These are phyloP conservation scores for Agonum fuliginosum DNA, from an alignment of 2,888 invertebrate genomes.

Conservation along the genomic window DNA sequence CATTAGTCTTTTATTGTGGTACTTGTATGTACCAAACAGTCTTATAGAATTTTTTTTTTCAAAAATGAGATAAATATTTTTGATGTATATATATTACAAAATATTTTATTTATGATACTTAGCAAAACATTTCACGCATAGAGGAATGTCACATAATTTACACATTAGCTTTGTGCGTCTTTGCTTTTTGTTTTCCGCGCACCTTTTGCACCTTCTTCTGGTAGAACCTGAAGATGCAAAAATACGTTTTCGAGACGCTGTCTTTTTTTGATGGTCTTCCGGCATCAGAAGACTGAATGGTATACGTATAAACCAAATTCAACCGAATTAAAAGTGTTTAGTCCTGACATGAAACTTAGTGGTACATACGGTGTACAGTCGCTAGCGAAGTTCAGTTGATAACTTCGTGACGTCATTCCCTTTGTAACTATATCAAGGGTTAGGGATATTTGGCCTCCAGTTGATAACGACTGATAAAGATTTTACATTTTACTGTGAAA, in stretches of 20 bases:
- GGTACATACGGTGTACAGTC: too few relatives aligned
- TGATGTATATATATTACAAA: slow-evolving; percentile 53
- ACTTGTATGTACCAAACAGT: slow-evolving; percentile 48
- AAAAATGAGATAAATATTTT: slow-evolving; percentile 39
- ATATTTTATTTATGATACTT: slow-evolving; percentile 55
- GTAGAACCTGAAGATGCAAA: slow-evolving; percentile 57
- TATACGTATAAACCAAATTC: too few relatives aligned
- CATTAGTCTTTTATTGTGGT: slow-evolving; percentile 54
- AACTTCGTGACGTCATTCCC: too few relatives aligned
- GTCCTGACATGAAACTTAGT: too few relatives aligned
- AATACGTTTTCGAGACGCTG: slow-evolving; percentile 42
- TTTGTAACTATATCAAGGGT: too few relatives aligned
- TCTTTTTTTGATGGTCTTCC: slow-evolving; percentile 50
- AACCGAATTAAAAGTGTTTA: too few relatives aligned
- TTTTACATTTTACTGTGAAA: too few relatives aligned
- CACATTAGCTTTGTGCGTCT: slow-evolving; percentile 60
- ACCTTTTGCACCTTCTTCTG: slow-evolving; percentile 59
- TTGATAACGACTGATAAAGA: too few relatives aligned
- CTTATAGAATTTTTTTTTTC: slow-evolving; percentile 32
- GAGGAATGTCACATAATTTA: slow-evolving; percentile 56
- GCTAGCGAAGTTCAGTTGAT: too few relatives aligned
- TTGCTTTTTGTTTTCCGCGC: slow-evolving; percentile 53
- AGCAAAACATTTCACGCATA: slow-evolving; percentile 59
- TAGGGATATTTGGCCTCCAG: too few relatives aligned
- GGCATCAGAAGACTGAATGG: too few relatives aligned